Evolutionary conservation across 2,797 vertebrate genomes (phyloP).

Genomic region (Gymnothorax reevesii): DNA sequence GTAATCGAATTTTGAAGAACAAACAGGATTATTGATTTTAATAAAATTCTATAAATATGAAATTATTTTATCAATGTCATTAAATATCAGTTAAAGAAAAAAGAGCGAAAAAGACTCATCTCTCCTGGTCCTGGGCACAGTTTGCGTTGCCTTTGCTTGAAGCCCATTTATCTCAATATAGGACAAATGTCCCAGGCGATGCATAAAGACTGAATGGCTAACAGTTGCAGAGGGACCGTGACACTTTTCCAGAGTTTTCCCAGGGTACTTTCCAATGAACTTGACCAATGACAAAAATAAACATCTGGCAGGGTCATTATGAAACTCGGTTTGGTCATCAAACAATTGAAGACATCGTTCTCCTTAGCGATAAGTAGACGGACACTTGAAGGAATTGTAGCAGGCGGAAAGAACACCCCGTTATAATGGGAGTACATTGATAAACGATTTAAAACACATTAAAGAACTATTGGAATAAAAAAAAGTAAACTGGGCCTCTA

Average conservation of each 20-base stretch:
- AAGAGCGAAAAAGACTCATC: conserved; percentile 56
- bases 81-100: no score
- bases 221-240: conserved; percentile 83
- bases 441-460: neutral
- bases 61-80: no score
- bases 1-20: neutral
- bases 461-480: neutral
- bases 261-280: conserved; percentile 71
- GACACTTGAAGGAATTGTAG: neutral
- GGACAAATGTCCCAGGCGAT: conserved; percentile 89
- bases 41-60: neutral
- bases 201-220: conserved; percentile 87
- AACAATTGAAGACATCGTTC: conserved; percentile 73
- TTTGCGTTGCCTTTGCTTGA: conserved; percentile 79
- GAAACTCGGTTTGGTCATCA: conserved; percentile 70
- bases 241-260: conserved; percentile 86
- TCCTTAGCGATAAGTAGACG: neutral
- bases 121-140: conserved; percentile 71
- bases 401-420: neutral
- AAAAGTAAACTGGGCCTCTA: no score
- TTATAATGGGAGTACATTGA: neutral
- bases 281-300: conserved; percentile 68
- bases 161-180: conserved; percentile 73
- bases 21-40: neutral
- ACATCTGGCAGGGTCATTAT: conserved; percentile 76